These are phyloP conservation scores for Drosophila arizonae DNA, from an alignment of 1,140 invertebrate species.

Conservation along the genomic window DNA sequence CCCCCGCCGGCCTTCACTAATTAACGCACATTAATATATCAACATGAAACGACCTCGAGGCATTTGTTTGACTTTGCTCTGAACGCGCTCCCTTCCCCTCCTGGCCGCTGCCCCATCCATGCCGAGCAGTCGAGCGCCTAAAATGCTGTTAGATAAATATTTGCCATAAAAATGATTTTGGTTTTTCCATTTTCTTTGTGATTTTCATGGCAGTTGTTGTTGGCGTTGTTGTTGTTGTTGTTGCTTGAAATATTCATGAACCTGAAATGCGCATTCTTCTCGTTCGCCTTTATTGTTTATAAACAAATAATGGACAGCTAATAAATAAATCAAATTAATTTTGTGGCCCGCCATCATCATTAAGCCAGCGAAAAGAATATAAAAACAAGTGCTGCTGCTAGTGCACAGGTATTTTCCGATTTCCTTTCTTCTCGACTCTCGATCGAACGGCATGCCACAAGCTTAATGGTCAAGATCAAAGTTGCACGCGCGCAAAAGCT, in stretches of 20 bases:
- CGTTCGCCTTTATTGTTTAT: constrained; percentile 72
- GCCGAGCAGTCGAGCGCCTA: constrained; percentile 40
- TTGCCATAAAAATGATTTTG: constrained; percentile 73
- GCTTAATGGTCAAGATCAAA: constrained; percentile 24
- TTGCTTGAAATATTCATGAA: constrained; percentile 73
- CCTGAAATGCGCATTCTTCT: constrained; percentile 76
- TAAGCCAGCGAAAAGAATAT: constrained; percentile 8
- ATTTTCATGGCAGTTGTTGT: constrained; percentile 34
- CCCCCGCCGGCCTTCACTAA: constrained; percentile 51
- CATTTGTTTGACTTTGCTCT: constrained; percentile 69
- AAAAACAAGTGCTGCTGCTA: constrained; percentile 10
- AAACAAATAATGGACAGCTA: constrained; percentile 77
- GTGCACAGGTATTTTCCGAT: neutral
- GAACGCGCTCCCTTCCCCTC: constrained; percentile 9
- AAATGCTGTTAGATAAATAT: constrained; percentile 78
- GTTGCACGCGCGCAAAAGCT: constrained; percentile 4
- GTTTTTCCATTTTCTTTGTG: constrained; percentile 34
- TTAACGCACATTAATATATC: constrained; percentile 80
- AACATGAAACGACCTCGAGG: constrained; percentile 74
- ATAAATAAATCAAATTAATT: constrained; percentile 80
- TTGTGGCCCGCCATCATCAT: constrained; percentile 1
- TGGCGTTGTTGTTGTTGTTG: constrained; percentile 12
- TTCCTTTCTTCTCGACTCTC: neutral
- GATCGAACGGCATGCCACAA: neutral
- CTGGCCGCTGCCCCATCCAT: neutral